phyloP scores from a whole-genome alignment of 1,140 invertebrate species.

The Diploscapter pachys region DNA sequence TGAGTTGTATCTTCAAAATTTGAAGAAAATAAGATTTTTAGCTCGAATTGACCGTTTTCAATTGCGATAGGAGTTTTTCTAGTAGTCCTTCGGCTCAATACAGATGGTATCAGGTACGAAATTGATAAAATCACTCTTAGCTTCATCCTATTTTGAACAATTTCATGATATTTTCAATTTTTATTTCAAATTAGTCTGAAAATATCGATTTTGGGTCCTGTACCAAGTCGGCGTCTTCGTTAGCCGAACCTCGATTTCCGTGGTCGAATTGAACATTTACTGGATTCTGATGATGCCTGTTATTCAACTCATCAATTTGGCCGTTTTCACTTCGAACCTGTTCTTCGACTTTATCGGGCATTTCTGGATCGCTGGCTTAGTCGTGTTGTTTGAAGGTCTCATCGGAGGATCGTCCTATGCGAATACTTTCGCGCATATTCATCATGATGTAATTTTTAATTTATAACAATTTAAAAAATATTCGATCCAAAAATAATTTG shows the following conservation, averaged over 20 bases:
- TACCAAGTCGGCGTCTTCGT: conserved; percentile 82
- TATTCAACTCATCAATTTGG: conserved; percentile 34
- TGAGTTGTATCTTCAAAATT: too few species aligned
- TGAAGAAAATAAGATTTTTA: neutral
- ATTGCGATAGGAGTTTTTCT: conserved; percentile 66
- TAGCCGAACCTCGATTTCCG: conserved; percentile 75
- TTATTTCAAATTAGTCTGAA: conserved; percentile 49
- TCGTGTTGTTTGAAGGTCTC: conserved; percentile 51
- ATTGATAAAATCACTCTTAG: conserved; percentile 50
- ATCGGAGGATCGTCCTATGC: conserved; percentile 78
- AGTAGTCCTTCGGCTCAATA: conserved; percentile 70
- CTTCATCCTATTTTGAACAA: conserved; percentile 64
- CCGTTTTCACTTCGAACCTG: conserved; percentile 33
- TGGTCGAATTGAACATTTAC: conserved; percentile 65
- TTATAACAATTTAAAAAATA: too few species aligned
- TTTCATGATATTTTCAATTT: conserved; percentile 66
- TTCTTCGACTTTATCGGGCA: conserved; percentile 30
- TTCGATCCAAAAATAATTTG: too few species aligned
- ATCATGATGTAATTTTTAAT: conserved; percentile 60
- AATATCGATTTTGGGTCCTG: conserved; percentile 75
- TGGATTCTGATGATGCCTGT: conserved; percentile 19
- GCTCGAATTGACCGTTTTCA: conserved; percentile 32
- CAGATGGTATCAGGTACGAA: conserved; percentile 69
- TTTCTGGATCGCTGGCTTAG: conserved; percentile 15
- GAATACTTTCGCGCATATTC: conserved; percentile 76